Conservation (phyloP, 2,888 invertebrate genomes). For the Metalampra italica region DNA sequence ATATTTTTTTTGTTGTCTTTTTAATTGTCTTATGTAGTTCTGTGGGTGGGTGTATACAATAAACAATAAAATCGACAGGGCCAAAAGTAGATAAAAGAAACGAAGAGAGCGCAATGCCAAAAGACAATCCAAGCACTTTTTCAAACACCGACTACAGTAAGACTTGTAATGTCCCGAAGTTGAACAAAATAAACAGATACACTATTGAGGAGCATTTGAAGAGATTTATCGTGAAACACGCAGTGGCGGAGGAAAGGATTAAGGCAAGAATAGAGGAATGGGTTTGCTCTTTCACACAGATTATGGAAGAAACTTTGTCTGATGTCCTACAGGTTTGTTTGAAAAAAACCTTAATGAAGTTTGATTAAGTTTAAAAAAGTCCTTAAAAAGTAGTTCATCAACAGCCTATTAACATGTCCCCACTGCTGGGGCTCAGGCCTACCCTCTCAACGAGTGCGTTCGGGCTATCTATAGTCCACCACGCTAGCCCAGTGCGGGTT, state of each 20-base stretch:
- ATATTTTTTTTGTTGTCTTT: no score
- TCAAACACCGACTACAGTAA: not conserved
- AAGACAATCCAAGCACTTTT: not conserved
- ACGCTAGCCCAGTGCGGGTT: no score
- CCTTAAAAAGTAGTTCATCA: no score
- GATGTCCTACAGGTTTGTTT: constrained; percentile 33
- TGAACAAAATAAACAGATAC: constrained; percentile 7
- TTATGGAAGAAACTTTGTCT: constrained; percentile 43
- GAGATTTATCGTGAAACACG: constrained; percentile 27
- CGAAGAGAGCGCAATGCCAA: not conserved
- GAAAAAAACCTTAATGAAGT: no score
- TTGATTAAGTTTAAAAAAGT: constrained; percentile 22
- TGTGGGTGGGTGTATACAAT: no score
- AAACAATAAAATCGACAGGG: no score
- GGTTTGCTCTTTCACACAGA: constrained; percentile 42
- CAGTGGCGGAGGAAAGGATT: constrained; percentile 25
- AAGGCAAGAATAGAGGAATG: constrained; percentile 38
- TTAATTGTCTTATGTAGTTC: no score
- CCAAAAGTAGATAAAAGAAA: not conserved
- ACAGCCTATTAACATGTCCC: no score
- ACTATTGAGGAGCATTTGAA: constrained; percentile 20
- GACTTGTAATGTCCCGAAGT: not conserved
- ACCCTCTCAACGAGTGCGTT: no score
- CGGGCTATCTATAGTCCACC: no score
- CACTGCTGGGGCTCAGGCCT: no score